A percentile compares a stretch with the other conserved stretches of the same genome.
Conservation (phyloP, 1,140 invertebrate genomes). For the Aradophagus sp. region DNA sequence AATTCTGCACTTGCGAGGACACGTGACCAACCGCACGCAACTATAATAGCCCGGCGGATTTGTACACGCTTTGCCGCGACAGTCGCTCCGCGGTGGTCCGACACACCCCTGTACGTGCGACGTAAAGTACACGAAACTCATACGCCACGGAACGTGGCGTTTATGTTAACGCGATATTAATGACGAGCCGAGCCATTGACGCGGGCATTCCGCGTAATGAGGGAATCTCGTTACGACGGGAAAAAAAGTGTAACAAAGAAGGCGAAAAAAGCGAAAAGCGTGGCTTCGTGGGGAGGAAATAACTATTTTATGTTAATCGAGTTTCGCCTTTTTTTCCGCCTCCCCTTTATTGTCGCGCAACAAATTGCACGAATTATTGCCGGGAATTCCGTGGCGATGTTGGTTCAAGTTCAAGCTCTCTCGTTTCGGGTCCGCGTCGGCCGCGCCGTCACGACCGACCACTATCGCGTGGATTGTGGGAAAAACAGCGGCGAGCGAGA, state of each 20-base stretch:
- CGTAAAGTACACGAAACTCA: constrained; percentile 41
- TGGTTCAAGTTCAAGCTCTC: no score
- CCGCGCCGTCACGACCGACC: not conserved
- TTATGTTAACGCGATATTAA: constrained; percentile 57
- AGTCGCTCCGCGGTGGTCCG: constrained; percentile 34
- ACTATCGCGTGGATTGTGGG: no score
- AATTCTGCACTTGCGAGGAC: constrained; percentile 64
- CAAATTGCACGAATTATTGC: no score
- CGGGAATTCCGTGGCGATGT: not conserved
- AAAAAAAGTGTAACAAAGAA: constrained; percentile 41
- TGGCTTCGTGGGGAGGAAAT: no score
- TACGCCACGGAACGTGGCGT: constrained; percentile 52
- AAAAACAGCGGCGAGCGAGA: no score
- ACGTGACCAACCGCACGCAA: constrained; percentile 66
- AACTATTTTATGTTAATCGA: no score
- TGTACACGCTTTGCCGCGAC: constrained; percentile 52
- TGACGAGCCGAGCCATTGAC: constrained; percentile 57
- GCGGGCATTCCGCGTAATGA: constrained; percentile 50
- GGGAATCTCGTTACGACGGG: constrained; percentile 39
- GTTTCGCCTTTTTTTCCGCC: no score
- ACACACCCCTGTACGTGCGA: constrained; percentile 30
- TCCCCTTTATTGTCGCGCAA: no score
- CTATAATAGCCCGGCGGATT: constrained; percentile 65
- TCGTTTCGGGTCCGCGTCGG: no score
- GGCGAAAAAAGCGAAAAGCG: constrained; percentile 18